Evolutionary conservation across 2,888 invertebrate species (phyloP), one percentile per base, ranked within the genome.

Genomic region (Acrocyrtus sp.): DNA sequence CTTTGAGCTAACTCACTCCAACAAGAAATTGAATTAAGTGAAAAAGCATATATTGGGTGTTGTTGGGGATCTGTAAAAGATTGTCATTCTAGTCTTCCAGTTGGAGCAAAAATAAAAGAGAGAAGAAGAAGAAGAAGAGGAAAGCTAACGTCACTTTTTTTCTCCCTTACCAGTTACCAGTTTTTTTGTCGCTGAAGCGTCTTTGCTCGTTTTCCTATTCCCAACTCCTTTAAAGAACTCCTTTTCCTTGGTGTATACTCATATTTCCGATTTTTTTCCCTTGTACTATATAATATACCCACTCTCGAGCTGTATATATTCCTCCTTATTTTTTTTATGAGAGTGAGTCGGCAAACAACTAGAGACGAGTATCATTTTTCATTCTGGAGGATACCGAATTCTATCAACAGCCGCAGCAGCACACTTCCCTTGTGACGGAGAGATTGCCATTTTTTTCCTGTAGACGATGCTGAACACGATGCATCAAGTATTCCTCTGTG

Each of bases 401-500:
- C 34, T 48, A 50, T 50, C 26, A 66, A 21, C 34, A 17, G 53
- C 54, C 17, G 21, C 19, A 8, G 21, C 19, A 8, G 56, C 45
- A 63, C 63, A 43, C 53, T 45, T 65, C 66, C 57, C 53, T 58
- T 34, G 58, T 58, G 58, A 24, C 41, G 43, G 29, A 58, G 51
- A 43, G 58, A 58, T 67, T 67, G 50, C 21, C 51, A 57, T 34
- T 50, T 8, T 34, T 34, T 65, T 17, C 50, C 34, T 15, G 47
- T 61, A 62, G n/a, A 41, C 41, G 48, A 57, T 58, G 19, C 54
- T 54, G 63, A 54, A 54, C 22, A 61, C 47, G 56, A 77, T 78
- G 78, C 75, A 77, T 62, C 74, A 78, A 66, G 63, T 75, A 50
- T 69, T 78, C 63, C 67, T 78, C 19, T 69, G 68, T 51, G 54